Conservation (phyloP, 2,113 vertebrate species). For the Labrus mixtus region DNA sequence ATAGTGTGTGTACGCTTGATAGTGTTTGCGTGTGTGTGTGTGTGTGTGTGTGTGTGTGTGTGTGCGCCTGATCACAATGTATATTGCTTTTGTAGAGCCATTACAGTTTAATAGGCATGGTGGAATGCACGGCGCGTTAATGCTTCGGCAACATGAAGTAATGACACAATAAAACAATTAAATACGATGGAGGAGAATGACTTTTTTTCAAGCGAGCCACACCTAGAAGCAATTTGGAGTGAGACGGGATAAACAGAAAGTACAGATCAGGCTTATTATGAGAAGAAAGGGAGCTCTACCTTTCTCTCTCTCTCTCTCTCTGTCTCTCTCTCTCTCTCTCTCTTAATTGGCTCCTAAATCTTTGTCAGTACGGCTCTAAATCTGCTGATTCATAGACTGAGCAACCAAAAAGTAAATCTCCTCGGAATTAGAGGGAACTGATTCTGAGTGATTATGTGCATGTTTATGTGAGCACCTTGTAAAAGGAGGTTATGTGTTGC, state of each 20-base stretch:
- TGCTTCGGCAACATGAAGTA: slow-evolving; percentile 74
- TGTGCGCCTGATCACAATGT: slow-evolving; percentile 46
- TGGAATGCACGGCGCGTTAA: slow-evolving; percentile 71
- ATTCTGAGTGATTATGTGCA: slow-evolving; percentile 24
- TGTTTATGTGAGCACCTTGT: background rate
- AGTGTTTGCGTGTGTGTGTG: slow-evolving; percentile 50
- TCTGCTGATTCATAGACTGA: slow-evolving; percentile 56
- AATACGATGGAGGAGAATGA: slow-evolving; percentile 77
- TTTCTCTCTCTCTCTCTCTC: background rate
- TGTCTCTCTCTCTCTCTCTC: background rate
- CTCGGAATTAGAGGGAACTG: slow-evolving; percentile 23
- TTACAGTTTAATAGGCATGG: slow-evolving; percentile 81
- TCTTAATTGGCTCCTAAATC: slow-evolving; percentile 10
- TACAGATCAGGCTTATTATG: slow-evolving; percentile 67
- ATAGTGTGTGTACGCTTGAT: slow-evolving; percentile 64
- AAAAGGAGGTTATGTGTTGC: background rate
- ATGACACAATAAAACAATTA: slow-evolving; percentile 84
- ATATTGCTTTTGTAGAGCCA: slow-evolving; percentile 73
- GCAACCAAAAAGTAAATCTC: slow-evolving; percentile 25
- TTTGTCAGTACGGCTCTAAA: slow-evolving; percentile 30
- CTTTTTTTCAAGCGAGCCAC: slow-evolving; percentile 70
- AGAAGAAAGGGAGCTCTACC: slow-evolving; percentile 17
- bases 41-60: slow-evolving; percentile 44
- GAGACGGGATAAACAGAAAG: slow-evolving; percentile 69
- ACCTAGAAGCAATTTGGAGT: slow-evolving; percentile 72